Evolutionary conservation across 2,888 invertebrate genomes (phyloP), one percentile per base, ranked within the genome.

Genomic region (Cantharis flavilabris): DNA sequence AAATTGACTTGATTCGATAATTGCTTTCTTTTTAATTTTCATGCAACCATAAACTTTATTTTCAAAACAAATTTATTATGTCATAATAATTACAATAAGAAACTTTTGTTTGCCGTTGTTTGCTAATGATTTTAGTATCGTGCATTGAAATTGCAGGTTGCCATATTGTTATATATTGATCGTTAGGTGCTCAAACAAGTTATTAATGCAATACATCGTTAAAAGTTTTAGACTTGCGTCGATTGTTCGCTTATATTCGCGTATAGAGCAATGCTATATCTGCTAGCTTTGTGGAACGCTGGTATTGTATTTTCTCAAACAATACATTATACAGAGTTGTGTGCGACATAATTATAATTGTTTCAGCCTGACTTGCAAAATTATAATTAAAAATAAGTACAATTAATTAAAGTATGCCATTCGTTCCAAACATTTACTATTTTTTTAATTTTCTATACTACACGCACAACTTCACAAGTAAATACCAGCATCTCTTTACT

Each of bases 181-280:
- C 87, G 84, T 81, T 83, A 82, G 82, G 85, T 85, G 84, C 86
- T 86, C 85, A 85, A 85, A 86, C 87, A 87, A 88, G 88, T 88
- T 88, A 88, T 88, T 88, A 88, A 87, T 87, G 85, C 86, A 86
- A 88, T 88, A 88, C 88, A 87, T 88, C 88, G 88, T 88, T 88
- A 88, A 88, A 79, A 79, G 76, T 88, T 88, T 88, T 87, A 88
- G 87, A 88, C 88, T 88, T 86, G 87, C 86, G 85, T 85, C 84
- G 85, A 87, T 87, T 87, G 86, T 83, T 83, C 85, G 77, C 76
- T 72, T 76, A 79, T 71, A 78, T 76, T 83, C 83, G 65, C 65
- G 20, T 67, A 67, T 67, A 67, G 65, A 87, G 86, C 85, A 86
- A 84, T 85, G 85, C 86, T 87, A 73, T 78, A 87, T 87, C 87